These are phyloP conservation scores for Sturmia bella DNA, from an alignment of 2,888 invertebrate genomes.

Conservation along the genomic window DNA sequence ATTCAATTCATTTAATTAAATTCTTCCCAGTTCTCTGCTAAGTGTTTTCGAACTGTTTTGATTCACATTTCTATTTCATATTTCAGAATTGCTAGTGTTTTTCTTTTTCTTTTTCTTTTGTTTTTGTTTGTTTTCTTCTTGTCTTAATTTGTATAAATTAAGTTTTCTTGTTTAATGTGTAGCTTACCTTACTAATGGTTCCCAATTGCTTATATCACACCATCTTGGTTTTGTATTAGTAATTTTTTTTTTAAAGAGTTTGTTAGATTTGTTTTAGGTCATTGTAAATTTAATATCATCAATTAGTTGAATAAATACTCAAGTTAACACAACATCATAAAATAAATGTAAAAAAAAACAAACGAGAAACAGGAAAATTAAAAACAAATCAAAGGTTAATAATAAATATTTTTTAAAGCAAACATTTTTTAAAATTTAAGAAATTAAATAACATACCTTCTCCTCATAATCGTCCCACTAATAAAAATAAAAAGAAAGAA, in stretches of 20 bases:
- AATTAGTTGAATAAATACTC: slow-evolving; percentile 54
- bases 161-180: slow-evolving; percentile 81
- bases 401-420: not conserved
- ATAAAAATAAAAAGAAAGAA: slow-evolving; percentile 66
- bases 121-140: slow-evolving; percentile 30
- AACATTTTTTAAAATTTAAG: too few relatives aligned
- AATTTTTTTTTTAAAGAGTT: slow-evolving; percentile 9
- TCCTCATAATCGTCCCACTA: slow-evolving; percentile 50
- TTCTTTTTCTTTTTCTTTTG: slow-evolving; percentile 15
- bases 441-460: slow-evolving; percentile 49
- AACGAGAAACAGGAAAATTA: slow-evolving; percentile 26
- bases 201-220: slow-evolving; percentile 82
- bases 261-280: slow-evolving; percentile 28
- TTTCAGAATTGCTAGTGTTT: too few relatives aligned
- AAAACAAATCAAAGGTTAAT: slow-evolving; percentile 8
- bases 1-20: slow-evolving; percentile 23
- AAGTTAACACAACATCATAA: slow-evolving; percentile 56
- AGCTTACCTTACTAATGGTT: slow-evolving; percentile 83
- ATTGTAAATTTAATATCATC: slow-evolving; percentile 45
- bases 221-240: slow-evolving; percentile 72
- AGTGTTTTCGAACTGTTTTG: slow-evolving; percentile 32
- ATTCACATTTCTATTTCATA: slow-evolving; percentile 17
- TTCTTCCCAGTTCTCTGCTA: slow-evolving; percentile 16
- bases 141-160: slow-evolving; percentile 55
- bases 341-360: slow-evolving; percentile 37